These are phyloP conservation scores for Xestobium rufovillosum DNA, from an alignment of 2,888 invertebrate genomes.

Conservation along the genomic window DNA sequence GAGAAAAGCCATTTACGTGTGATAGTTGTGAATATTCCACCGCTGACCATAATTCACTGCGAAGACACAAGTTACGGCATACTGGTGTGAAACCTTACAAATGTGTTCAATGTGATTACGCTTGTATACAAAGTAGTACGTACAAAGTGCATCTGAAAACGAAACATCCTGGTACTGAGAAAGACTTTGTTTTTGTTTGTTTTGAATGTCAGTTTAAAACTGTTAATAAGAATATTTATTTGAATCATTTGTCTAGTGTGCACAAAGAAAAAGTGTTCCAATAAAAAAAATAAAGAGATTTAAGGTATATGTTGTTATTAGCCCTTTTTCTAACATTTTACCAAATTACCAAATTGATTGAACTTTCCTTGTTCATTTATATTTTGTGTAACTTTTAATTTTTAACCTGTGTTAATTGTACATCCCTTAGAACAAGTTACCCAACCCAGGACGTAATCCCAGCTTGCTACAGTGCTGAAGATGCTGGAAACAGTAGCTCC, in stretches of 20 bases:
- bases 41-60: slow-evolving; percentile 72
- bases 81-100: slow-evolving; percentile 67
- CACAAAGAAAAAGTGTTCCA: slow-evolving; percentile 43
- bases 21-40: slow-evolving; percentile 63
- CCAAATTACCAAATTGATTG: no score
- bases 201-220: slow-evolving; percentile 55
- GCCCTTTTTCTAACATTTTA: no score
- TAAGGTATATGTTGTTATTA: no score
- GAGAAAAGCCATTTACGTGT: slow-evolving; percentile 73
- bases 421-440: no score
- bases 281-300: no score
- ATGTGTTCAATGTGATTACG: slow-evolving; percentile 72
- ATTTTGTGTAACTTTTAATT: no score
- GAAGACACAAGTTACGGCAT: slow-evolving; percentile 72
- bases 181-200: slow-evolving; percentile 55
- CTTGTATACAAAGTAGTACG: slow-evolving; percentile 71
- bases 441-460: no score
- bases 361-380: no score
- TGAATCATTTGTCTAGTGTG: slow-evolving; percentile 46
- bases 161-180: slow-evolving; percentile 65
- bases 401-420: no score
- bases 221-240: slow-evolving; percentile 56
- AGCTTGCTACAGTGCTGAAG: no score
- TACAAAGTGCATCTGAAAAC: slow-evolving; percentile 71
- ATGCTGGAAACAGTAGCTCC: no score